Evolutionary conservation across 2,113 vertebrate species (phyloP).

Genomic region (Corythaixoides concolor): DNA sequence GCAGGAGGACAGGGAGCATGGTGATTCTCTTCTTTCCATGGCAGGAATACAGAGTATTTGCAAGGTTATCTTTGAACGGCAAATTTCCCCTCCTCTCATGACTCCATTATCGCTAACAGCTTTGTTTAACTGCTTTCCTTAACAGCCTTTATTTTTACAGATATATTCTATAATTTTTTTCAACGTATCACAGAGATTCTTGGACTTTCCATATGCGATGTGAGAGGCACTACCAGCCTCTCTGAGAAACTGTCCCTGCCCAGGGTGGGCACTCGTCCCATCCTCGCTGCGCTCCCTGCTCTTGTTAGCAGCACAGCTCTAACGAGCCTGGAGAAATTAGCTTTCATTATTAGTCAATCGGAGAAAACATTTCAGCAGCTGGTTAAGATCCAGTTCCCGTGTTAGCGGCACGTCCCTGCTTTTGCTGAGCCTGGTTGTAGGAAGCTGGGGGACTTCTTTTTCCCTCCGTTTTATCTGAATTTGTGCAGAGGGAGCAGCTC

Average conservation of each 20-base stretch:
- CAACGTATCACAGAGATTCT: accelerated
- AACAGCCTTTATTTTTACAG: background rate
- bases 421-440: background rate
- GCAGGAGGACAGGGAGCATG: background rate
- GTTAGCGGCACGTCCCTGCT: background rate
- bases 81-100: background rate
- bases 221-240: background rate
- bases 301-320: background rate
- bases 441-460: background rate
- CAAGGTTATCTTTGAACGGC: background rate
- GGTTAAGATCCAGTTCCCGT: background rate
- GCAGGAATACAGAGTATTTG: background rate
- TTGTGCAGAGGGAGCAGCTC: background rate
- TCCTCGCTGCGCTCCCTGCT: background rate
- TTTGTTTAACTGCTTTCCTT: background rate
- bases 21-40: background rate
- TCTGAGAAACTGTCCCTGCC: background rate
- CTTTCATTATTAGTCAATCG: background rate
- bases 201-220: background rate
- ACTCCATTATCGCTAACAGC: background rate
- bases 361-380: background rate
- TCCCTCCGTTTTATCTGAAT: background rate
- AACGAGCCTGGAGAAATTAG: background rate
- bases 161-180: background rate
- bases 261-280: background rate